Base-by-base conservation (phyloP, 2,113 vertebrate genomes). In the Epinephelus fuscoguttatus region DNA sequence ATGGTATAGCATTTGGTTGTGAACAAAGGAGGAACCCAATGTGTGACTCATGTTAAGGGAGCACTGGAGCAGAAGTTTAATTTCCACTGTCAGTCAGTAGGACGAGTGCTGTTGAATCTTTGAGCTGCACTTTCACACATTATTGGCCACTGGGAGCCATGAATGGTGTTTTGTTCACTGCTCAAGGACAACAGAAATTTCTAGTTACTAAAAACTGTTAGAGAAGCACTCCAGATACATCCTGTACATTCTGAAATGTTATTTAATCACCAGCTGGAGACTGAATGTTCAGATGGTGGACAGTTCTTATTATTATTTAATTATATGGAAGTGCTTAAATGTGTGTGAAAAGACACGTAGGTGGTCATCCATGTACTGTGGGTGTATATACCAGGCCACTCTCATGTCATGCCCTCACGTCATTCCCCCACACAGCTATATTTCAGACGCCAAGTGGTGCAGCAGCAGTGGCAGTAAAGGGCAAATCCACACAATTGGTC, bases 401-500 rank as follows among this genome's bases (percentile, higher is more conserved):
- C 15, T 49, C 47, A 49, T 17, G 13, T 42, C 42, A 45, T 45
- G 42, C 42, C 33, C 42, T 10, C 47, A 52, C 18, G 12, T 77
- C 50, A 73, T 75, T 40, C 14, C 70, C 50, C 40, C 13, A 59
- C 57, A 73, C 47, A 45, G 71, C 62, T 76, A 82, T 76, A 82
- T 82, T 87, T 87, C 75, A 84, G 19, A 4, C 21, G 49, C 40
- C 66, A 84, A 79, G 84, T 47, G 74, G 63, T 56, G 56, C 37
- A 42, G 81, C 25, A 72, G 84, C 40, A 23, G 82, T 77, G 76
- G 77, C 76, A 77, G 80, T 82, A 73, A 84, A 88, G 84, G 86
- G 57, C 78, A 84, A 74, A 81, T 84, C 71, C 72, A 78, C 75
- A 86, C 81, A 86, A 88, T 80, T 78, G 78, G 62, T 88, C 67